Evolutionary conservation across 2,888 invertebrate genomes (phyloP), one percentile per base, ranked within the genome.

Genomic region (Cecidostiba fungosa): DNA sequence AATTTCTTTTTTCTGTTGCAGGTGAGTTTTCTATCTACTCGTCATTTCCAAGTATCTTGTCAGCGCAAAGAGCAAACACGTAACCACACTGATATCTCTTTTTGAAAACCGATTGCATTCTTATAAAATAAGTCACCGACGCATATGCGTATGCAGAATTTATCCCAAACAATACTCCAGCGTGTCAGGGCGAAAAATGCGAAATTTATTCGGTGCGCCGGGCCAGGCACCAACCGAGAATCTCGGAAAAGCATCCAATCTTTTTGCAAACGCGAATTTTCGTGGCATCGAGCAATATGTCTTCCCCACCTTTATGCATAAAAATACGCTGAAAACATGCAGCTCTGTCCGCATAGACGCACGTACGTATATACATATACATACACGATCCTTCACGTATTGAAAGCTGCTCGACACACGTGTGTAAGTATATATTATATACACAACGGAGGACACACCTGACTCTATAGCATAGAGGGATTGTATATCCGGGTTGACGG

Each of bases 231-330:
- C 50, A 1, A 16, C 39, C 47, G 23, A 73, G 73, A 73, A 29
- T 43, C 59, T 66, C 23, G 70, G 70, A 70, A 62, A 85, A 62
- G 66, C 84, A 50, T 80, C 76, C 84, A 80, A 85, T 80, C 76
- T 80, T 85, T 80, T 77, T 77, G 54, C 59, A 12, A 32, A 19
- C 59, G 16, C 69, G 80, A 85, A 80, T 85, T 70, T 69, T 80
- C 73, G 26, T 77, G 77, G 59, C 84, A 36, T 32, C 78, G 14
- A 47, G 62, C 77, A 77, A 43, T 83, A 77, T 72, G 43, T 83
- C 77, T 62, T 72, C n/a, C n/a, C 19, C 12, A 10, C 23, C 5
- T 66, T n/a, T 50, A 76, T 76, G 62, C 16, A 26, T 47, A 69
- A 39, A 77, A 66, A 66, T 59, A n/a, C 54, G 19, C 54, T 54